Evolutionary conservation across 2,797 vertebrate species (phyloP), one percentile per base, ranked within the genome.

Genomic region (Diglossa cyanea): DNA sequence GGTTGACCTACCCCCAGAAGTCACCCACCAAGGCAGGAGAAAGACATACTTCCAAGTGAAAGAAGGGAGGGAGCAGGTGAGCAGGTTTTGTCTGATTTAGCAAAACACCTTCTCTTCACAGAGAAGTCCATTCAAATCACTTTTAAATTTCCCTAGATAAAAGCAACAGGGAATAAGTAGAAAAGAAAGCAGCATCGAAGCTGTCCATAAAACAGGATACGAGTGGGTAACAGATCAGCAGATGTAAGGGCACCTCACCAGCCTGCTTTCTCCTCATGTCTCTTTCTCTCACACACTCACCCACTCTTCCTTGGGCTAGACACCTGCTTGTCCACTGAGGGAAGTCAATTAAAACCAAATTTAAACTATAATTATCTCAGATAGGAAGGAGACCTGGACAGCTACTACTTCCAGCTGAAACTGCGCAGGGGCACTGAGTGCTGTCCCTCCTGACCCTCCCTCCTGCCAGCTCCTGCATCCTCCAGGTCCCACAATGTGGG

Each of bases 391-490:
- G 35, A 65, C 17, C 21, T 7, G 2, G 37, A 40, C 82, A 95
- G 81, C 45, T 91, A 71, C 75, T 71, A 13, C 30, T 17, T 35
- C 65, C 45, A 89, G 44, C 39, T 16, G 2, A 23, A 89, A 39
- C 26, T 11, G 30, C 0, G 0, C n/a, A 39, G 23, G 44, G 31
- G 17, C 55, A 81, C 33, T 0, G 1, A 33, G 13, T 4, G 24
- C 17, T 12, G 1, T 16, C 60, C 20, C 66, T 68, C 53, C 58
- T 25, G 25, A 39, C 25, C 20, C n/a, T 74, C n/a, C 26, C n/a
- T 90, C 48, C 31, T 0, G 0, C 50, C 0, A 0, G 31, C 37
- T 79, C 12, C 61, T 4, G 7, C 25, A 37, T 21, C 11, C 4
- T 0, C 11, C 68, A 12, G 66, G 42, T 47, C 51, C 50, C 54